These are phyloP conservation scores for Mythimna ferrago DNA, from an alignment of 2,888 invertebrate species.

Conservation along the genomic window DNA sequence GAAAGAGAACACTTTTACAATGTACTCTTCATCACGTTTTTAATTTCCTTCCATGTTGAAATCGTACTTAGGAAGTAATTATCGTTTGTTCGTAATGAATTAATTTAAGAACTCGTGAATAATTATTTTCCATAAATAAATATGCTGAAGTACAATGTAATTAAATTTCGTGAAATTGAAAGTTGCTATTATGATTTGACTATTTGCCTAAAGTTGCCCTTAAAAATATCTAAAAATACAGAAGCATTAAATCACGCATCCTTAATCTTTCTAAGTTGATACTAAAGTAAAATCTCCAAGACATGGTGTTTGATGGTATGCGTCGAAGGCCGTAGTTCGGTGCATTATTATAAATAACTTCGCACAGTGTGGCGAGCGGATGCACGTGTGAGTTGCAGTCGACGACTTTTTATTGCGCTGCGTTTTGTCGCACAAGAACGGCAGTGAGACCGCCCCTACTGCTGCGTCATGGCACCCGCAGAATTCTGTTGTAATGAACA, in stretches of 20 bases:
- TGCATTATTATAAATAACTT: conserved; percentile 83
- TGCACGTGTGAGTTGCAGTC: conserved; percentile 88
- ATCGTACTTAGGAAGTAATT: conserved; percentile 39
- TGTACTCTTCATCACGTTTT: conserved; percentile 39
- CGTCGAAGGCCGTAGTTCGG: conserved; percentile 51
- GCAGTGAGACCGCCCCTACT: conserved; percentile 47
- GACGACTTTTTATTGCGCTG: conserved; percentile 83
- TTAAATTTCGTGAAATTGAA: background rate
- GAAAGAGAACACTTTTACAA: conserved; percentile 28
- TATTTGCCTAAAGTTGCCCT: no score
- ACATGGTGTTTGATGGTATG: conserved; percentile 42
- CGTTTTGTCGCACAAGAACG: conserved; percentile 64
- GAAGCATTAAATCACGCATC: conserved; percentile 8
- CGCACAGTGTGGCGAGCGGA: conserved; percentile 85
- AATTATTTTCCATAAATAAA: conserved; percentile 15
- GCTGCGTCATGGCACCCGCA: conserved; percentile 70
- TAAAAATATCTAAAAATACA: background rate
- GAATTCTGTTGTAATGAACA: conserved; percentile 68
- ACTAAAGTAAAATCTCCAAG: conserved; percentile 34
- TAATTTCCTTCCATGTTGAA: conserved; percentile 52
- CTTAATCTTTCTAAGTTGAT: conserved; percentile 27
- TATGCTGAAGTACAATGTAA: background rate
- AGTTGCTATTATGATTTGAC: no score
- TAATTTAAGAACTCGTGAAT: conserved; percentile 12
- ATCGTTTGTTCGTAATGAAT: conserved; percentile 30